Conservation (phyloP, 2,113 vertebrate genomes). For the Heterochromis multidens region DNA sequence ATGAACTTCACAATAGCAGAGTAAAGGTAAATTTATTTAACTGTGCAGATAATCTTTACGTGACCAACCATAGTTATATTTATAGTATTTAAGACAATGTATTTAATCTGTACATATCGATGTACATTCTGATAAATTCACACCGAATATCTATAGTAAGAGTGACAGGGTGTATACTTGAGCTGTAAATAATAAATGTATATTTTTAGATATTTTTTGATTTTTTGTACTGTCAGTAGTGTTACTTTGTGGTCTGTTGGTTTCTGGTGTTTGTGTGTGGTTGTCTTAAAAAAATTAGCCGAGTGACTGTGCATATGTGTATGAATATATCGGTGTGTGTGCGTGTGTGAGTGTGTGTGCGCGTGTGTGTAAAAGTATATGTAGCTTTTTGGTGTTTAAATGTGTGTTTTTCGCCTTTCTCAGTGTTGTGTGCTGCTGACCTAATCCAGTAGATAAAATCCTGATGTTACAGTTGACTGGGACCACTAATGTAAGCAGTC, state of each 20-base stretch:
- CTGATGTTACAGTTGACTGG: slow-evolving; percentile 44
- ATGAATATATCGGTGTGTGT: not conserved
- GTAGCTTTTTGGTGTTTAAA: slow-evolving; percentile 65
- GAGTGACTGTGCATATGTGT: slow-evolving; percentile 16
- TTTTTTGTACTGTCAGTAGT: slow-evolving; percentile 76
- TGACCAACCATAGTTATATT: slow-evolving; percentile 77
- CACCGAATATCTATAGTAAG: slow-evolving; percentile 72
- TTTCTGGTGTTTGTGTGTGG: slow-evolving; percentile 58
- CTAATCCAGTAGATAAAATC: slow-evolving; percentile 49
- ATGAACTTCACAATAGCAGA: slow-evolving; percentile 28
- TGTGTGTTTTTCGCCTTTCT: slow-evolving; percentile 57
- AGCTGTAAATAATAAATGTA: slow-evolving; percentile 84
- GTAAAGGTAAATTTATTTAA: slow-evolving; percentile 58
- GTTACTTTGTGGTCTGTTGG: slow-evolving; percentile 54
- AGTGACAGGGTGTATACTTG: slow-evolving; percentile 83
- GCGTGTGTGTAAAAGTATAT: slow-evolving; percentile 44
- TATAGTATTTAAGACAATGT: slow-evolving; percentile 82
- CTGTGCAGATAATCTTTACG: slow-evolving; percentile 71
- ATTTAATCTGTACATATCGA: slow-evolving; percentile 89
- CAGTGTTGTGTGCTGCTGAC: slow-evolving; percentile 68
- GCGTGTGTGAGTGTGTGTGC: not conserved
- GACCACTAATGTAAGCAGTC: slow-evolving; percentile 47
- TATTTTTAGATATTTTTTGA: slow-evolving; percentile 82
- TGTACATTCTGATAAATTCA: slow-evolving; percentile 92
- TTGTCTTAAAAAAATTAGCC: slow-evolving; percentile 31